phyloP scores from a whole-genome alignment of 2,888 invertebrate genomes.

The Esperia sulphurella region DNA sequence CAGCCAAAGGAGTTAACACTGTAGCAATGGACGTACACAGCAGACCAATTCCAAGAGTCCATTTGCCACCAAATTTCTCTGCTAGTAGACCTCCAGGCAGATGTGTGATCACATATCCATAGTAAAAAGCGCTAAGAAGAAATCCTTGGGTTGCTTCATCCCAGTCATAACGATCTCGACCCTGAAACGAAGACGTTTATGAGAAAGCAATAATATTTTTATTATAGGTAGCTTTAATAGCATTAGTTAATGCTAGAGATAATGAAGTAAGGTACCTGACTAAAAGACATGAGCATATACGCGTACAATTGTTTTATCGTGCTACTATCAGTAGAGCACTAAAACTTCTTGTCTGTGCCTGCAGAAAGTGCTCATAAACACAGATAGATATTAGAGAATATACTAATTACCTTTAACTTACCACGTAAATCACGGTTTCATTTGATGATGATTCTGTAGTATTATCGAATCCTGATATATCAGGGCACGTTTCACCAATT shows the following conservation, averaged over 20 bases:
- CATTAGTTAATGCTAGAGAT: neutral
- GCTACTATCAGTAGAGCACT: neutral
- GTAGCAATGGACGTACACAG: slow-evolving; percentile 89
- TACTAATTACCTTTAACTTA: slow-evolving; percentile 14
- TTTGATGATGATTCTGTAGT: slow-evolving; percentile 20
- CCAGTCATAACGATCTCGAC: slow-evolving; percentile 81
- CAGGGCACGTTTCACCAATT: slow-evolving; percentile 74
- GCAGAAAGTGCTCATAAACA: neutral
- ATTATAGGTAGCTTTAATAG: neutral
- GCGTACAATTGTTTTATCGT: neutral
- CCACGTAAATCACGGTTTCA: slow-evolving; percentile 23
- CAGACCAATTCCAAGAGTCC: slow-evolving; percentile 88
- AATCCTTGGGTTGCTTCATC: slow-evolving; percentile 84
- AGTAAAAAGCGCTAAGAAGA: slow-evolving; percentile 89
- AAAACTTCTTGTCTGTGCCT: neutral
- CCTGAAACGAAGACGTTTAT: slow-evolving; percentile 25
- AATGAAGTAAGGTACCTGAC: neutral
- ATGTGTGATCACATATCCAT: slow-evolving; percentile 90
- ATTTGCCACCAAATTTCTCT: slow-evolving; percentile 91
- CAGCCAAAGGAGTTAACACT: slow-evolving; percentile 85
- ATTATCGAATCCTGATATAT: slow-evolving; percentile 20
- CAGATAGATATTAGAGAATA: too few species aligned
- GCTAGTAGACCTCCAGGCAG: slow-evolving; percentile 90
- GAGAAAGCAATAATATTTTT: neutral
- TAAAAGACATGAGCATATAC: neutral